Percentiles rank a stretch among this genome's conserved stretches.
phyloP scores from a whole-genome alignment of 2,113 vertebrate genomes.

The Herpailurus yagouaroundi region DNA sequence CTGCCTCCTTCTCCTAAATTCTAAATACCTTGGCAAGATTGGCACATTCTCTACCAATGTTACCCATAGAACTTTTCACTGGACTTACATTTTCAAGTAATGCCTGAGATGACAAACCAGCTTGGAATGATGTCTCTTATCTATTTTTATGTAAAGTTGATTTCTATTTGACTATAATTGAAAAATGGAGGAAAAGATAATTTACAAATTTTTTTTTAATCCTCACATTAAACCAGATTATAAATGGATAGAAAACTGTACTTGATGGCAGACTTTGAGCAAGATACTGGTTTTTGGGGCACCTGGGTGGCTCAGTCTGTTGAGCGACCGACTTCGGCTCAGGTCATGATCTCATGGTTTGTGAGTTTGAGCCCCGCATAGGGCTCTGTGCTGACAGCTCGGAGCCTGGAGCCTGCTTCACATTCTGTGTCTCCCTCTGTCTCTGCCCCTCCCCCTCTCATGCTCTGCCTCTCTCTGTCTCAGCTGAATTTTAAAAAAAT shows the following conservation, averaged over 20 bases:
- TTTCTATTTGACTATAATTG: slow-evolving; percentile 15
- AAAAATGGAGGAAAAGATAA: not conserved
- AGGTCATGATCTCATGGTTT: too few species aligned
- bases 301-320: too few species aligned
- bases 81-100: slow-evolving; percentile 41
- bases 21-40: slow-evolving; percentile 10
- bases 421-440: too few species aligned
- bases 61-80: not conserved
- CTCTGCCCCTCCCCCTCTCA: too few species aligned
- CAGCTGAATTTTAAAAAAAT: too few species aligned
- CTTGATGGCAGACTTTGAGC: not conserved
- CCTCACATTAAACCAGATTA: not conserved
- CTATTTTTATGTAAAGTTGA: not conserved
- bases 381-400: too few species aligned
- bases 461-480: too few species aligned
- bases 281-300: not conserved
- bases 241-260: not conserved
- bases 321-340: too few species aligned
- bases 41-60: not conserved
- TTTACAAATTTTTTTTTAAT: not conserved
- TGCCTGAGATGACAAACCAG: slow-evolving; percentile 28
- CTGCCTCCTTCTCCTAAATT: slow-evolving; percentile 18
- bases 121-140: not conserved
- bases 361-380: too few species aligned
- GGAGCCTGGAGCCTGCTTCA: too few species aligned